phyloP scores from a whole-genome alignment of 2,888 invertebrate genomes.

The Ceraclea dissimilis region DNA sequence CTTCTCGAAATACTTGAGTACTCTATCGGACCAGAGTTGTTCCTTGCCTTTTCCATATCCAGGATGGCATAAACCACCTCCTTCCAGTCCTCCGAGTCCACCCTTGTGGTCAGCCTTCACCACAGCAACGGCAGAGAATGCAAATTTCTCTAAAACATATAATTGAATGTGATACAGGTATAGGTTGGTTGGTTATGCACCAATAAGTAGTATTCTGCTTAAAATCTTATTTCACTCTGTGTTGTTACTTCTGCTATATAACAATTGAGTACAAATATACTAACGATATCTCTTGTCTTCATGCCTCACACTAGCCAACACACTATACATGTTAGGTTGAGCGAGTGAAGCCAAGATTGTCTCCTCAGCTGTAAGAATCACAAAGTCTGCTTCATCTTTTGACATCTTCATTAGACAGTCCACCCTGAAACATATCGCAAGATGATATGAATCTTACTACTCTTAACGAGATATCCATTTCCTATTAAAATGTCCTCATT shows the following conservation, averaged over 20 bases:
- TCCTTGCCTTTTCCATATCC: constrained; percentile 48
- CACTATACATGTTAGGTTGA: constrained; percentile 37
- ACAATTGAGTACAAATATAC: no score
- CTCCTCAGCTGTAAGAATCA: constrained; percentile 55
- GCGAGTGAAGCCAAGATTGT: constrained; percentile 46
- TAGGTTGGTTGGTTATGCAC: no score
- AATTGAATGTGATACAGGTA: no score
- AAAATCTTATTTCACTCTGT: not conserved
- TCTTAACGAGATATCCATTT: no score
- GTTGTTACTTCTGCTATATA: no score
- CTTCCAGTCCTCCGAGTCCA: constrained; percentile 43
- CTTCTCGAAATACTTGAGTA: constrained; percentile 54
- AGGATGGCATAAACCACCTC: constrained; percentile 57
- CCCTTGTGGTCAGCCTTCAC: constrained; percentile 42
- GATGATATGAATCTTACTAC: no score
- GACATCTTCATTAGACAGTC: constrained; percentile 54
- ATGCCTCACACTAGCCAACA: constrained; percentile 44
- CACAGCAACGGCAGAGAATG: constrained; percentile 55
- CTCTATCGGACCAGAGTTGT: constrained; percentile 50
- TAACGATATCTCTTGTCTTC: constrained; percentile 35
- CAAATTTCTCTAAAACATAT: constrained; percentile 39
- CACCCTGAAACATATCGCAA: constrained; percentile 41
- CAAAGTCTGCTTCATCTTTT: constrained; percentile 49
- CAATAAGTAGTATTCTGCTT: not conserved
- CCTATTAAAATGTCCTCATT: no score